These are phyloP conservation scores for Sinocyclocheilus maitianheensis DNA, from an alignment of 2,113 vertebrate species.

Conservation along the genomic window DNA sequence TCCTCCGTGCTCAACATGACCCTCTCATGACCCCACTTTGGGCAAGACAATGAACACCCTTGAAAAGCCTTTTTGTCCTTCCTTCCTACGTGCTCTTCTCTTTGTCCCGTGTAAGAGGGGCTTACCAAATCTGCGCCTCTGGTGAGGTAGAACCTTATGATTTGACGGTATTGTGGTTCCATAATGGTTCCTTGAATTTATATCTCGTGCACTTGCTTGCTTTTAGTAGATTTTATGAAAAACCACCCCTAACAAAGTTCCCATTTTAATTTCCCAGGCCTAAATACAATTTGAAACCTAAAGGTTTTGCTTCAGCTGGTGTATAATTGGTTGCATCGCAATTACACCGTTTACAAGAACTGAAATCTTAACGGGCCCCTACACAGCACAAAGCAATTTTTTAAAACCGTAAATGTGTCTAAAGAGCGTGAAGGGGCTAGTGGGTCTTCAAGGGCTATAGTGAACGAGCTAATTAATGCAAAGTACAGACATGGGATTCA, in stretches of 20 bases:
- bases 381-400: slow-evolving; percentile 41
- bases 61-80: slow-evolving; percentile 60
- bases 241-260: background rate
- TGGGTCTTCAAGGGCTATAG: slow-evolving; percentile 53
- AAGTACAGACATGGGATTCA: slow-evolving; percentile 52
- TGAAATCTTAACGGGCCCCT: slow-evolving; percentile 33
- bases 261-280: slow-evolving; percentile 21
- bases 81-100: slow-evolving; percentile 49
- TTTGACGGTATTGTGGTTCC: background rate
- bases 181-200: slow-evolving; percentile 13
- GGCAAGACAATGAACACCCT: slow-evolving; percentile 67
- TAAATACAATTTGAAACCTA: slow-evolving; percentile 29
- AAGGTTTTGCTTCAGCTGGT: slow-evolving; percentile 14
- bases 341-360: slow-evolving; percentile 37
- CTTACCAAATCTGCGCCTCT: slow-evolving; percentile 27
- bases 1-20: slow-evolving; percentile 61
- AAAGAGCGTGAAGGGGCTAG: slow-evolving; percentile 43
- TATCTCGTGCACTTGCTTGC: slow-evolving; percentile 9
- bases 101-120: slow-evolving; percentile 40
- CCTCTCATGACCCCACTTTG: slow-evolving; percentile 73
- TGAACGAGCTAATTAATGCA: slow-evolving; percentile 58
- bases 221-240: slow-evolving; percentile 2
- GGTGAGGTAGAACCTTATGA: slow-evolving; percentile 2
- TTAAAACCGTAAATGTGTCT: slow-evolving; percentile 44
- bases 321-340: slow-evolving; percentile 26